These are phyloP conservation scores for Sciurus niger DNA, from an alignment of 2,113 vertebrate species.

Conservation along the genomic window DNA sequence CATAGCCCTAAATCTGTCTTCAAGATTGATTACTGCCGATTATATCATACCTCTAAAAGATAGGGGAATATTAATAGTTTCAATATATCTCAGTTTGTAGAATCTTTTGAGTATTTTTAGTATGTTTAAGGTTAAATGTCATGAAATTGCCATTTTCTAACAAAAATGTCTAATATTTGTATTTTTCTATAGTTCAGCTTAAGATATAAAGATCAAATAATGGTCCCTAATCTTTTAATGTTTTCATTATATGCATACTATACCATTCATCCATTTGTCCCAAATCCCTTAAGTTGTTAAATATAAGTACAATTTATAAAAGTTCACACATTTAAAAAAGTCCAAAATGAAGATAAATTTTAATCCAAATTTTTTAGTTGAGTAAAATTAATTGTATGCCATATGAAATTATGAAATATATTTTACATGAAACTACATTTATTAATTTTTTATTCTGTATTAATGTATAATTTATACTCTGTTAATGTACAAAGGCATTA, in stretches of 20 bases:
- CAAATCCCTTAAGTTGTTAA: conserved; percentile 39
- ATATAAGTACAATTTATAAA: conserved; percentile 23
- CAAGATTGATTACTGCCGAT: conserved; percentile 40
- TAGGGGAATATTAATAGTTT: not conserved
- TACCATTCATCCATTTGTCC: not conserved
- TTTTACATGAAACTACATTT: not conserved
- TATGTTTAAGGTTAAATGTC: conserved; percentile 19
- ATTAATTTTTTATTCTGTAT: conserved; percentile 12
- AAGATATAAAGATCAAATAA: conserved; percentile 43
- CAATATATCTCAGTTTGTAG: not conserved
- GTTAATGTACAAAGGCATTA: conserved; percentile 13
- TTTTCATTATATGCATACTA: not conserved
- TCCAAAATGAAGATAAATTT: conserved; percentile 14
- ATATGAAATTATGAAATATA: conserved; percentile 3
- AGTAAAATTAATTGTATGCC: conserved; percentile 13
- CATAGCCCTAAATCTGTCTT: conserved; percentile 62
- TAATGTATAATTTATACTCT: not conserved
- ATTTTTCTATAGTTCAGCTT: conserved; percentile 9
- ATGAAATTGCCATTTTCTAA: conserved; percentile 13
- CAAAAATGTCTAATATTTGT: not conserved
- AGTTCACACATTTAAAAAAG: conserved; percentile 25
- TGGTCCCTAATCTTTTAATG: not conserved
- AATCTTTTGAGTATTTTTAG: conserved; percentile 40
- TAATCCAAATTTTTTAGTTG: conserved; percentile 44
- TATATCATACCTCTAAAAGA: conserved; percentile 54